phyloP scores from a whole-genome alignment of 37 sponge, comb jelly and placozoan species.

The Aphrocallistes beatrix region DNA sequence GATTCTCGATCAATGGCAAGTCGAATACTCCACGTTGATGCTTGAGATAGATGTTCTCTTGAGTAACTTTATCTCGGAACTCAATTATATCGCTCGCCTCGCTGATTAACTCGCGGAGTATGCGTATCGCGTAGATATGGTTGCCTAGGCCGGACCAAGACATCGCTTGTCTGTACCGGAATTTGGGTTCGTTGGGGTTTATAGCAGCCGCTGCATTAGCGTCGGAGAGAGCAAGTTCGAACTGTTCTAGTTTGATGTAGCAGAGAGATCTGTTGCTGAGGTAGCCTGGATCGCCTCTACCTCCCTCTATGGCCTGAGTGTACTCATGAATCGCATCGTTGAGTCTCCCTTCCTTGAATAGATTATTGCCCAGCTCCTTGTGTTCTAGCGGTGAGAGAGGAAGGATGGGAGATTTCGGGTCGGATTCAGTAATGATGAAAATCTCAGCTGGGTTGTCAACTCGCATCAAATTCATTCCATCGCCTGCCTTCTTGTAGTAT shows the following conservation, averaged over 20 bases:
- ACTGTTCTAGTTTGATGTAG: slow-evolving; percentile 18
- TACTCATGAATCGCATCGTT: background rate
- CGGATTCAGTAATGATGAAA: background rate
- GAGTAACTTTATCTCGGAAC: background rate
- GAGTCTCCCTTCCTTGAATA: background rate
- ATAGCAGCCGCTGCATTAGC: slow-evolving; percentile 24
- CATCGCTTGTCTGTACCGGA: background rate
- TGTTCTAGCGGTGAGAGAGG: background rate
- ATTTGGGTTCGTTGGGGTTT: slow-evolving; percentile 11
- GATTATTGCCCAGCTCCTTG: background rate
- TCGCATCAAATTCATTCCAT: background rate
- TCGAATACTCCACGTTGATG: background rate
- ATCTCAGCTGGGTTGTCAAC: background rate
- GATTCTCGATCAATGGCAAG: background rate
- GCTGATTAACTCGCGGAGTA: background rate
- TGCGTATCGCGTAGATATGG: background rate
- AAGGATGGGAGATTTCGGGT: background rate
- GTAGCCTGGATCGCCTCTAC: background rate
- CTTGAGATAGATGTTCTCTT: background rate
- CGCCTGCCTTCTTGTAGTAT: background rate
- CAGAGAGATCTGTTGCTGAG: slow-evolving; percentile 38
- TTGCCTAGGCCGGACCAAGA: background rate
- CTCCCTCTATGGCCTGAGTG: background rate
- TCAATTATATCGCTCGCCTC: background rate
- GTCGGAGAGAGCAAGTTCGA: slow-evolving; percentile 23